Evolutionary conservation across 2,888 invertebrate genomes (phyloP).

Genomic region (Eulithis prunata): DNA sequence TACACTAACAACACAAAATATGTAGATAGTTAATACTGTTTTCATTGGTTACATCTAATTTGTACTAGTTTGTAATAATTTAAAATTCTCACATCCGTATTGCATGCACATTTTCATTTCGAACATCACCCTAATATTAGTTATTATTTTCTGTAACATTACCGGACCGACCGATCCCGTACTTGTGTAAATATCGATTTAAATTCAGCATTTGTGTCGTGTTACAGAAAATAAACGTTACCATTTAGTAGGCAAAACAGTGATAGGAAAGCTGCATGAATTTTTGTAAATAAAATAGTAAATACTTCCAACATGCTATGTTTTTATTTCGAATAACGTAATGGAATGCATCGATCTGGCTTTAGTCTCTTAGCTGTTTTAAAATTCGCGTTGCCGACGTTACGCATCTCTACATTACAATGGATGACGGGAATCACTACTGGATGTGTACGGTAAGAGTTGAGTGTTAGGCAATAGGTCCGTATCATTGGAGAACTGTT

Average conservation of each 20-base stretch:
- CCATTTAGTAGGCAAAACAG: constrained; percentile 45
- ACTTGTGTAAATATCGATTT: constrained; percentile 40
- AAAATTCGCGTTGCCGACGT: constrained; percentile 28
- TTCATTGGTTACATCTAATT: constrained; percentile 50
- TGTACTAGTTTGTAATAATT: constrained; percentile 58
- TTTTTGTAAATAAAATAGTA: constrained; percentile 51
- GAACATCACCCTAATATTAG: constrained; percentile 52
- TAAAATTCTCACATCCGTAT: constrained; percentile 47
- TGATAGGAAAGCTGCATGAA: constrained; percentile 53
- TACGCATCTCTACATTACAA: constrained; percentile 18
- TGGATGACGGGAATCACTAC: constrained; percentile 7
- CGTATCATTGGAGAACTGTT: constrained; percentile 44
- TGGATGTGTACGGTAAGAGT: constrained; percentile 37
- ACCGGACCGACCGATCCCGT: constrained; percentile 9
- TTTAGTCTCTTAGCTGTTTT: constrained; percentile 39
- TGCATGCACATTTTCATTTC: constrained; percentile 63
- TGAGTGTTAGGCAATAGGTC: constrained; percentile 15
- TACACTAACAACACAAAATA: constrained; percentile 71
- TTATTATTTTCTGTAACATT: constrained; percentile 54
- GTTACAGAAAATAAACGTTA: constrained; percentile 55
- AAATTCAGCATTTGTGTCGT: constrained; percentile 47
- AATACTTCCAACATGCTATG: constrained; percentile 49
- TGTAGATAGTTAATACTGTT: constrained; percentile 57
- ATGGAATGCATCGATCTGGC: constrained; percentile 41
- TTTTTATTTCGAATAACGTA: constrained; percentile 48